Conservation (phyloP, 2,797 vertebrate species). For the Etheostoma nigrum region DNA sequence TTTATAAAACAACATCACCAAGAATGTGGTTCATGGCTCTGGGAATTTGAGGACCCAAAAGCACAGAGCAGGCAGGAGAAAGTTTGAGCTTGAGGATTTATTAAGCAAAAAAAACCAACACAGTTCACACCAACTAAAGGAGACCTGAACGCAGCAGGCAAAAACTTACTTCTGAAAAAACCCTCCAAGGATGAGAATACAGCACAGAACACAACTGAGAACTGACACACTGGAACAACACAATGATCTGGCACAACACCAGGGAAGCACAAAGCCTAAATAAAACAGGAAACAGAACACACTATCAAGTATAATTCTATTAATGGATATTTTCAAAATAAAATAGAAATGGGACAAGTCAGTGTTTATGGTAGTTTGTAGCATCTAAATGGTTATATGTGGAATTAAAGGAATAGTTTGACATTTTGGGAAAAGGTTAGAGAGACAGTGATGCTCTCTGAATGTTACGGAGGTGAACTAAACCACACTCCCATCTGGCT, state of each 20-base stretch:
- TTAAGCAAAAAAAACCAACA: too few species aligned
- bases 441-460: slow-evolving; percentile 57
- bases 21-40: not conserved
- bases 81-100: too few species aligned
- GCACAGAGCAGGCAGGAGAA: too few species aligned
- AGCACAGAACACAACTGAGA: too few species aligned
- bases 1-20: not conserved
- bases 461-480: slow-evolving; percentile 69
- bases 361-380: not conserved
- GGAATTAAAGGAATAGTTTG: not conserved
- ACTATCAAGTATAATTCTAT: not conserved
- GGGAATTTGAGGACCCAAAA: too few species aligned
- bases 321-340: not conserved
- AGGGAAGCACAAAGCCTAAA: too few species aligned
- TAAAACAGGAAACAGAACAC: not conserved
- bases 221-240: too few species aligned
- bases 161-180: too few species aligned
- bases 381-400: not conserved
- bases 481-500: slow-evolving; percentile 48
- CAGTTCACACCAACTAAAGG: too few species aligned
- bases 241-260: too few species aligned
- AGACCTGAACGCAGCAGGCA: too few species aligned
- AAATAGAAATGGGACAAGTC: not conserved
- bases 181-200: too few species aligned
- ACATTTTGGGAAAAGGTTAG: slow-evolving; percentile 3